Evolutionary conservation across 2,888 invertebrate species (phyloP), one percentile per base, ranked within the genome.

Genomic region (Spatulosminthurus flaviceps): DNA sequence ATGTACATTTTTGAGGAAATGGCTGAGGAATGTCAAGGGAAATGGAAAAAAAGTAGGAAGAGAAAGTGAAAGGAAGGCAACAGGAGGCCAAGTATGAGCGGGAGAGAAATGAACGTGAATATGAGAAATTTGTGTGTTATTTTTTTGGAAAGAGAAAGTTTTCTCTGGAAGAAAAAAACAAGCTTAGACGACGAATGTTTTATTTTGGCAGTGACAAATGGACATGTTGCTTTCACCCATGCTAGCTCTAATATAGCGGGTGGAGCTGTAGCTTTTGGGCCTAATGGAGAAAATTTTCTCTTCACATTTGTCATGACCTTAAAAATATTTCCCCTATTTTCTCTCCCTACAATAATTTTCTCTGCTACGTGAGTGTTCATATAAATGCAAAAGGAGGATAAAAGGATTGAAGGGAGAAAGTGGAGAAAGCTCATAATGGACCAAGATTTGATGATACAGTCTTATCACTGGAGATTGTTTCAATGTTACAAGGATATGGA

Each of bases 191-290:
- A 64, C 22, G 64, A 64, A 64, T 64, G 64, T 26, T 24, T 64
- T 34, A 21, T 42, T n/a, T 22, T 75, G 66, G 41, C 75, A 75
- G 21, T 75, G 75, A 75, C 75, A 66, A 75, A 75, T 75, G 75
- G 75, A 75, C 66, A 42, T 75, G 75, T 75, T 75, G 75, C 75
- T 75, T 75, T 42, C 19, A 75, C 66, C 26, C 9, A n/a, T n/a
- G n/a, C n/a, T n/a, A n/a, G n/a, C n/a, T n/a, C n/a, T n/a, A n/a
- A n/a, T n/a, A n/a, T n/a, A n/a, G n/a, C n/a, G n/a, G n/a, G n/a
- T n/a, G n/a, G n/a, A n/a, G n/a, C n/a, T n/a, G n/a, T n/a, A n/a
- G n/a, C n/a, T n/a, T n/a, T n/a, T 22, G 16, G 9, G 22, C 21
- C 24, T 73, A 73, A 51, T 73, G 26, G 73, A 73, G 26, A 11